phyloP scores from a whole-genome alignment of 2,797 vertebrate genomes.

The Acridotheres tristis region DNA sequence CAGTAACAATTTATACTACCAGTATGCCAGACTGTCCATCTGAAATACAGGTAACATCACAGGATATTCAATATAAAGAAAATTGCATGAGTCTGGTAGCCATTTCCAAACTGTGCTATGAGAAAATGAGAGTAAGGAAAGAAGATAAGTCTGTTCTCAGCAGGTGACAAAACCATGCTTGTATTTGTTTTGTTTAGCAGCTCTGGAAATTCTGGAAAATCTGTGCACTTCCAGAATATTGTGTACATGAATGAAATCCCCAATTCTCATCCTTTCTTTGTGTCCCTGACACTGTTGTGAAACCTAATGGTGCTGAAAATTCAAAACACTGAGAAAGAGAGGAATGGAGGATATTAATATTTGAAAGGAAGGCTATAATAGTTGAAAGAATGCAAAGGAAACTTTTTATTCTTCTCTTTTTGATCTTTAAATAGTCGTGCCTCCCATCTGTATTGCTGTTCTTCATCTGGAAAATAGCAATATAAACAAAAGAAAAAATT shows the following conservation, averaged over 20 bases:
- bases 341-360: background rate
- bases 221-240: background rate
- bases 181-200: background rate
- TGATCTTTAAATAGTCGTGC: background rate
- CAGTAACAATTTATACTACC: background rate
- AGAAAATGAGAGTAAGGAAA: background rate
- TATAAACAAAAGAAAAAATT: background rate
- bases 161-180: background rate
- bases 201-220: background rate
- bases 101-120: background rate
- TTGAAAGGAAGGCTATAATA: background rate
- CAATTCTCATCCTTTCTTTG: background rate
- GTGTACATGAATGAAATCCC: background rate
- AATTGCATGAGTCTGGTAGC: background rate
- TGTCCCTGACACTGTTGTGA: background rate
- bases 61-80: background rate
- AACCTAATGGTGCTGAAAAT: slow-evolving; percentile 18
- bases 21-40: background rate
- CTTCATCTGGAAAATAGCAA: background rate
- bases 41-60: background rate
- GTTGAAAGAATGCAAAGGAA: background rate
- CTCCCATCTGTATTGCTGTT: background rate
- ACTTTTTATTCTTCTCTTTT: background rate
- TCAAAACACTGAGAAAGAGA: background rate
- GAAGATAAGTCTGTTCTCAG: background rate